Evolutionary conservation across 2,888 invertebrate genomes (phyloP), one percentile per base, ranked within the genome.

Genomic region (Cantharis rufa): DNA sequence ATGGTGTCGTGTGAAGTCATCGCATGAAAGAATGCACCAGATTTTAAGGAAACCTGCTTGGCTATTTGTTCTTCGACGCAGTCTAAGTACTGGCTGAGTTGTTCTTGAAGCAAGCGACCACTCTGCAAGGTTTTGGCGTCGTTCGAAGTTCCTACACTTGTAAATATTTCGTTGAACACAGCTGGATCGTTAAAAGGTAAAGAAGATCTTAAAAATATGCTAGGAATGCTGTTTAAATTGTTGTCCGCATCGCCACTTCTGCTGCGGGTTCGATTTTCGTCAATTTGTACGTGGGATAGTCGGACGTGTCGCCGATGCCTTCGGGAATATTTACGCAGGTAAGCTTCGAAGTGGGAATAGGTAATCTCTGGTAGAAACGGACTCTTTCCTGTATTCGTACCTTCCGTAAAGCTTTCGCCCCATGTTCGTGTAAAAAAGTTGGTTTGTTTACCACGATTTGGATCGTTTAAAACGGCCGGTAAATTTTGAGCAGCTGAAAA

Each of bases 1-100:
- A 99, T 94, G 27, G 96, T 95, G 87, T 99, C 98, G 88, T 99
- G 99, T 9, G 98, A 98, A 73, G 98, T 94, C 95, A 99, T 98
- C 0, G 98, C 98, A 88, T 97, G 95, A 87, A 99, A 99, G 89
- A 99, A 99, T 15, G 98, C 98, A 83, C 96, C 96, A 10, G 98
- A 98, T 87, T 98, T 97, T 84, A 95, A 94, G 27, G 98, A 96
- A 72, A 98, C 94, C 90, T 98, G 98, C 83, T 94, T 93, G 5
- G 96, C 96, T 86, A 98, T 96, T 88, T 96, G 94, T 85, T 97
- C 95, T 89, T 99, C 98, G 69, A 98, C 96, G 77, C 96, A 93
- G 90, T 99, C 98, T 84, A 99, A 90, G 88, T 98, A 98, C 86
- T 97, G 96, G 85, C 96, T 97, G 63, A 98, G 89, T 88, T 95